Conservation (phyloP, 2,113 vertebrate species). For the Sebastes schlegelii region DNA sequence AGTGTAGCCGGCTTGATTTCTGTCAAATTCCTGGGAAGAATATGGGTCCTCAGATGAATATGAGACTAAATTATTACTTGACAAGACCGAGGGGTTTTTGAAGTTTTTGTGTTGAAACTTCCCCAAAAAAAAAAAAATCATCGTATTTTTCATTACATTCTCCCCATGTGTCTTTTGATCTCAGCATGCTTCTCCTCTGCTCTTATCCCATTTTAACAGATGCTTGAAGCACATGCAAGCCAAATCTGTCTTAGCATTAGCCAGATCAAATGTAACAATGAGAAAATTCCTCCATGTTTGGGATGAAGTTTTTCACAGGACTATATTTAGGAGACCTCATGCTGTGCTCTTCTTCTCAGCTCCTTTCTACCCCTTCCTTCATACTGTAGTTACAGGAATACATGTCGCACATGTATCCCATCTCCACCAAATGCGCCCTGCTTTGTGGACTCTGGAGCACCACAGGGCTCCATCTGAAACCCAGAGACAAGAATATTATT, state of each 20-base stretch:
- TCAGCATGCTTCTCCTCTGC: slow-evolving; percentile 70
- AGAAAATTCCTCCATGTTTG: slow-evolving; percentile 61
- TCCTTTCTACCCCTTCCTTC: slow-evolving; percentile 35
- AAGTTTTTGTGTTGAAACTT: slow-evolving; percentile 59
- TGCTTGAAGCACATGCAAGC: slow-evolving; percentile 51
- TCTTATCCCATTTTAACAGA: slow-evolving; percentile 74
- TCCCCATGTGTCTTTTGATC: slow-evolving; percentile 80
- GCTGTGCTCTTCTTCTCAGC: slow-evolving; percentile 61
- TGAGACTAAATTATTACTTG: slow-evolving; percentile 37
- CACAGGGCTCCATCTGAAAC: slow-evolving; percentile 72
- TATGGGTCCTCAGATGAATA: background rate
- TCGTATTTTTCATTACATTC: slow-evolving; percentile 64
- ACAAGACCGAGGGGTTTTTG: slow-evolving; percentile 21
- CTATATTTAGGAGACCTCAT: slow-evolving; percentile 71
- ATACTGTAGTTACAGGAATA: slow-evolving; percentile 35
- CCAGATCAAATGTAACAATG: slow-evolving; percentile 73
- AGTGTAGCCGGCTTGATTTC: background rate
- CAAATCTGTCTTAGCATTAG: slow-evolving; percentile 72
- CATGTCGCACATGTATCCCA: slow-evolving; percentile 34
- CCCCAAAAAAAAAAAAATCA: slow-evolving; percentile 45
- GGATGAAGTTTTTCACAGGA: slow-evolving; percentile 58
- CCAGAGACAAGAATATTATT: slow-evolving; percentile 76
- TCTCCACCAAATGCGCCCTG: slow-evolving; percentile 38
- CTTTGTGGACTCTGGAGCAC: slow-evolving; percentile 64
- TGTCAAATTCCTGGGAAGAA: background rate